Conservation (phyloP, 2,113 vertebrate genomes). For the Engraulis encrasicolus region DNA sequence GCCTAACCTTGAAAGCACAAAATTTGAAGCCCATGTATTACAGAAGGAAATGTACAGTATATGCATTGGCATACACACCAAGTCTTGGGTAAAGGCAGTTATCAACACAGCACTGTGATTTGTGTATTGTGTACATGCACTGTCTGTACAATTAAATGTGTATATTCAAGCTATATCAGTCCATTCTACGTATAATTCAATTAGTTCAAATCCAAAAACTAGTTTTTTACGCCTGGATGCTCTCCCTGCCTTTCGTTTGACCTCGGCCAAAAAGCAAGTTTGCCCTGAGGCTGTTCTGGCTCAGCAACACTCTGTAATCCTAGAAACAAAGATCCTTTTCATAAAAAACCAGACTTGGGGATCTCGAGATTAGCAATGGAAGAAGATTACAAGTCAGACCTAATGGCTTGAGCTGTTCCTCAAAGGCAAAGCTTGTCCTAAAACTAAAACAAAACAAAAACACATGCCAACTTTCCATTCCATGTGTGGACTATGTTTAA, state of each 20-base stretch:
- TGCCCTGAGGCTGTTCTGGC: slow-evolving; percentile 33
- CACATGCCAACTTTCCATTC: not conserved
- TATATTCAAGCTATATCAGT: not conserved
- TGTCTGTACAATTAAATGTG: too few species aligned
- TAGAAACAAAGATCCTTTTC: slow-evolving; percentile 65
- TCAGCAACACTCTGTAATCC: slow-evolving; percentile 59
- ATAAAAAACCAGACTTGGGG: slow-evolving; percentile 53
- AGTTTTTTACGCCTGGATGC: too few species aligned
- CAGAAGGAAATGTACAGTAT: not conserved
- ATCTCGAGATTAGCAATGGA: slow-evolving; percentile 58
- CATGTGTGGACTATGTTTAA: not conserved
- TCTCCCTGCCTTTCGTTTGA: not conserved
- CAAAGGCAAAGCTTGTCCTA: not conserved
- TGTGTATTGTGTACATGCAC: too few species aligned
- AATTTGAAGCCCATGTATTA: not conserved
- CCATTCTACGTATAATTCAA: not conserved
- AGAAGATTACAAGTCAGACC: slow-evolving; percentile 49
- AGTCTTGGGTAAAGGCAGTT: not conserved
- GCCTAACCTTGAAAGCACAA: not conserved
- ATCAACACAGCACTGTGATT: not conserved
- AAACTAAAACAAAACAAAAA: not conserved
- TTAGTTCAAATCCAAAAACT: not conserved
- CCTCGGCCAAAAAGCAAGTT: slow-evolving; percentile 28
- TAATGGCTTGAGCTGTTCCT: slow-evolving; percentile 35
- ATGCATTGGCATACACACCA: not conserved